Conservation (phyloP, 2,113 vertebrate species). For the Siphamia tubifer region DNA sequence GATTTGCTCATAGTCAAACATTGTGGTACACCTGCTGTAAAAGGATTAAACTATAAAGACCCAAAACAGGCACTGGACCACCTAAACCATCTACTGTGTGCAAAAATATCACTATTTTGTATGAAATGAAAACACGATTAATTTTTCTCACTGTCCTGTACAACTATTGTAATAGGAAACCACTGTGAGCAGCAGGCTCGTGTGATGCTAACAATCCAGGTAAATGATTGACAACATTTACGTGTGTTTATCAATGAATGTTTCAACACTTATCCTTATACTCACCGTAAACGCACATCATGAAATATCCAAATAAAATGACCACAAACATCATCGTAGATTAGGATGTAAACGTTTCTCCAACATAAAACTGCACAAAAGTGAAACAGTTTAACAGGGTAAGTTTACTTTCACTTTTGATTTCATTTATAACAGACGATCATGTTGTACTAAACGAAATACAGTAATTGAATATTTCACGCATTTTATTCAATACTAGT, state of each 20-base stretch:
- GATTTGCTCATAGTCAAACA: not conserved
- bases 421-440: conserved; percentile 37
- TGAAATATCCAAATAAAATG: conserved; percentile 44
- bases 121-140: no score
- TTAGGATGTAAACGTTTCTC: not conserved
- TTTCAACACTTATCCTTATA: not conserved
- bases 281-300: conserved; percentile 61
- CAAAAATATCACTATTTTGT: no score
- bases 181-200: no score
- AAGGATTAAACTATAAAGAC: not conserved
- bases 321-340: conserved; percentile 25
- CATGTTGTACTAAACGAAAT: no score
- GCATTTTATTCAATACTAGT: no score
- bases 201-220: not conserved
- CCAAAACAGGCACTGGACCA: no score
- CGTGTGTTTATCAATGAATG: no score
- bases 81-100: no score
- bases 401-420: conserved; percentile 75
- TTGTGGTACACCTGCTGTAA: not conserved
- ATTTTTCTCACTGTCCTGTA: no score
- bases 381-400: not conserved
- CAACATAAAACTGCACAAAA: not conserved
- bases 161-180: no score
- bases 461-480: no score
- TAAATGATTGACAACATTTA: not conserved